Evolutionary conservation across 2,113 vertebrate genomes (phyloP).

Genomic region (Clarias magur): DNA sequence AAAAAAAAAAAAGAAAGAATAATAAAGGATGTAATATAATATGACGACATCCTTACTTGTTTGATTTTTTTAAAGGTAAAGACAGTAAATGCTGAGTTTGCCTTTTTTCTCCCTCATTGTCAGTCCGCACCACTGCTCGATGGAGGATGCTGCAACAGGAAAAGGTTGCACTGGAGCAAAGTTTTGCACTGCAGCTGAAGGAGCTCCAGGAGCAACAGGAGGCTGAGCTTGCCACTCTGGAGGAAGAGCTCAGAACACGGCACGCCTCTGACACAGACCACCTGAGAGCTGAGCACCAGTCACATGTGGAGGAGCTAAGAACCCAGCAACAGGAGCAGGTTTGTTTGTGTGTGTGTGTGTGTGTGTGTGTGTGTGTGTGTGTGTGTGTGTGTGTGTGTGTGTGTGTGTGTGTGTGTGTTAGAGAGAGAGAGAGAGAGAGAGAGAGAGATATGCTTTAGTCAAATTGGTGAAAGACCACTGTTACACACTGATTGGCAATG

Average conservation of each 20-base stretch:
- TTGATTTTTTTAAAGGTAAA: too few relatives aligned
- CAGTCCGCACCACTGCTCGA: constrained; percentile 75
- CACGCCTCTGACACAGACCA: constrained; percentile 71
- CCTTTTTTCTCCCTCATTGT: not conserved
- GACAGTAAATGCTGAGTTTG: not conserved
- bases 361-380: not conserved
- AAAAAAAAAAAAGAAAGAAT: too few relatives aligned
- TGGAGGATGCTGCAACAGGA: constrained; percentile 85
- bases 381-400: not conserved
- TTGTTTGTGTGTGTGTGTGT: not conserved
- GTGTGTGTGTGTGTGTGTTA: too few relatives aligned
- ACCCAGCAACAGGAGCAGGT: constrained; percentile 78
- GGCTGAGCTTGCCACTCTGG: constrained; percentile 78
- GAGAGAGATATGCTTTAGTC: not conserved
- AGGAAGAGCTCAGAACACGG: constrained; percentile 79
- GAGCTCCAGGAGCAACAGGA: constrained; percentile 82
- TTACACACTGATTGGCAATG: not conserved
- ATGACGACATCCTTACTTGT: not conserved
- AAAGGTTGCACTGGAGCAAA: constrained; percentile 83
- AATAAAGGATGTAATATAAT: not conserved
- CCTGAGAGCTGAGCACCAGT: constrained; percentile 82
- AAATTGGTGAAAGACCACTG: not conserved
- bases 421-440: too few relatives aligned
- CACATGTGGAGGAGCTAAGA: constrained; percentile 80
- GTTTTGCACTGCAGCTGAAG: constrained; percentile 80